These are phyloP conservation scores for Zaprionus nigranus DNA, from an alignment of 1,140 invertebrate species.

Conservation along the genomic window DNA sequence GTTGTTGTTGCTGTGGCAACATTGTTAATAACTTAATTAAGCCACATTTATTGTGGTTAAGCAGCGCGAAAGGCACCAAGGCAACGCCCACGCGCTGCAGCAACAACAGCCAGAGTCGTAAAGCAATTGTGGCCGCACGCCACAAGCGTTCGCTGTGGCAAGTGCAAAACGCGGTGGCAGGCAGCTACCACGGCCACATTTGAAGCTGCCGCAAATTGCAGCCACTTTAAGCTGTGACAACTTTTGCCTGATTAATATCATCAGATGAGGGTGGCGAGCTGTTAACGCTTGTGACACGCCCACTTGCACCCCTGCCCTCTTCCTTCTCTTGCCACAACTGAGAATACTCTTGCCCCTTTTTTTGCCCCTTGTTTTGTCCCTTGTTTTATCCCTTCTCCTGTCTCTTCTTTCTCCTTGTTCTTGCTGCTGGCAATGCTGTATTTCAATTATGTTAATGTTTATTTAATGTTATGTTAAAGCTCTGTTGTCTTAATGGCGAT, in stretches of 20 bases:
- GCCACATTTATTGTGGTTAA: slow-evolving; percentile 56
- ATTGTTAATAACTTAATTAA: slow-evolving; percentile 79
- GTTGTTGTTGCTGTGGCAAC: slow-evolving; percentile 17
- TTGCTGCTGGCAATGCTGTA: too few species aligned
- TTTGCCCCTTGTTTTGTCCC: not conserved
- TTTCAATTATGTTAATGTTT: too few species aligned
- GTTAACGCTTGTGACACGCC: not conserved
- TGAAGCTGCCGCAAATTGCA: slow-evolving; percentile 53
- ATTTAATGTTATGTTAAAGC: too few species aligned
- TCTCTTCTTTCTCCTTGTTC: too few species aligned
- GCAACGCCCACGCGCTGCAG: slow-evolving; percentile 67
- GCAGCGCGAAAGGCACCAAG: slow-evolving; percentile 51
- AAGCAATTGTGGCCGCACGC: slow-evolving; percentile 52
- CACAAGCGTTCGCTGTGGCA: slow-evolving; percentile 39
- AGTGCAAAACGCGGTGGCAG: slow-evolving; percentile 47
- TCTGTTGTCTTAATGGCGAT: too few species aligned
- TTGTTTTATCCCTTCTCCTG: too few species aligned
- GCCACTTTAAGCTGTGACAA: slow-evolving; percentile 18
- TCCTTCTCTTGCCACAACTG: not conserved
- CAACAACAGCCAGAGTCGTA: slow-evolving; percentile 18
- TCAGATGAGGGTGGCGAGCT: slow-evolving; percentile 28
- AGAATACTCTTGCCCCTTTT: not conserved
- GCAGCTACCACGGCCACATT: slow-evolving; percentile 20
- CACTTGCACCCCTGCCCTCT: not conserved
- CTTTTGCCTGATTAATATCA: slow-evolving; percentile 73